These are phyloP conservation scores for roundworm (Caenorhabditis elegans) DNA, from an alignment of 1,140 invertebrate species.

Conservation along the genomic window DNA sequence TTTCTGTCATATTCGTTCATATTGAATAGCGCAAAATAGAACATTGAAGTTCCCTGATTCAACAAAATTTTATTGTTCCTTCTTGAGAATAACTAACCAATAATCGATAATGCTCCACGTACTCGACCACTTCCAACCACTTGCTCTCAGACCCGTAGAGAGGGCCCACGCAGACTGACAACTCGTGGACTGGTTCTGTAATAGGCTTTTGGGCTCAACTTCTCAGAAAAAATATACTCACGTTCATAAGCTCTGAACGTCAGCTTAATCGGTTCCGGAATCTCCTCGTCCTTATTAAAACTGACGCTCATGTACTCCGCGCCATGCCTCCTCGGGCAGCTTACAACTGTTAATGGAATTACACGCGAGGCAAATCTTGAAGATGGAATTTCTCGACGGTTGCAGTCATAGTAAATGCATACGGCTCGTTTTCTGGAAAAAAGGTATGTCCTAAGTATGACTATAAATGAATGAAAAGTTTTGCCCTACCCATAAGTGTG, in stretches of 20 bases:
- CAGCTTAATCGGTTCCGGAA: not conserved
- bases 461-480: too few relatives aligned
- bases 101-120: conserved; percentile 1
- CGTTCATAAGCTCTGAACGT: not conserved
- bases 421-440: not conserved
- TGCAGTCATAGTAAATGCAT: not conserved
- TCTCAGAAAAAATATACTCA: not conserved
- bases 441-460: too few relatives aligned
- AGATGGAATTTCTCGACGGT: not conserved
- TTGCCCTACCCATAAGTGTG: not conserved
- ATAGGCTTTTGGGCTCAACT: not conserved
- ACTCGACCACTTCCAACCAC: not conserved
- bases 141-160: not conserved
- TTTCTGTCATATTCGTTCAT: not conserved
- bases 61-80: not conserved
- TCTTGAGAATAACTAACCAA: not conserved
- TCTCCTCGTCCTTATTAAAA: not conserved
- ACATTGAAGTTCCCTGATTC: not conserved
- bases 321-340: not conserved
- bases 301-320: not conserved
- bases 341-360: not conserved
- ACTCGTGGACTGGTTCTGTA: not conserved
- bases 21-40: conserved; percentile 4
- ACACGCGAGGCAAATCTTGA: not conserved
- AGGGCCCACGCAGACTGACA: not conserved